phyloP scores from a whole-genome alignment of 1,140 invertebrate genomes.

The Lordiphosa clarofinis region DNA sequence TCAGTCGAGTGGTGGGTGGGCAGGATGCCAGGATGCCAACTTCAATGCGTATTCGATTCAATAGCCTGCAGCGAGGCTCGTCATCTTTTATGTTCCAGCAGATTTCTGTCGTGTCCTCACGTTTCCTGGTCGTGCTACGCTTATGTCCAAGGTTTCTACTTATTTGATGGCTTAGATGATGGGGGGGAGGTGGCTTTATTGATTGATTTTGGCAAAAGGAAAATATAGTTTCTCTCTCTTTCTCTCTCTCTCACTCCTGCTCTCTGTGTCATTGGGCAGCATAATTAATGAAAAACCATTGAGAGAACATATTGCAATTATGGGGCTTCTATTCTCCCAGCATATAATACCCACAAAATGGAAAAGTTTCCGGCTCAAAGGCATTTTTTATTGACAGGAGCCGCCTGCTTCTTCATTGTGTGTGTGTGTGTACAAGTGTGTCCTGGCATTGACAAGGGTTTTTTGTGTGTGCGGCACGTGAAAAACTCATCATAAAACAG shows the following conservation, averaged over 20 bases:
- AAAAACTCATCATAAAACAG: slow-evolving; percentile 65
- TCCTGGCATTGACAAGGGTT: slow-evolving; percentile 60
- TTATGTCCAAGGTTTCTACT: slow-evolving; percentile 45
- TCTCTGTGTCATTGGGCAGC: not conserved
- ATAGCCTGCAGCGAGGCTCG: slow-evolving; percentile 44
- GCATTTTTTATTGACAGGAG: slow-evolving; percentile 62
- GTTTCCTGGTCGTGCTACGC: slow-evolving; percentile 56
- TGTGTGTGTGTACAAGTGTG: slow-evolving; percentile 9
- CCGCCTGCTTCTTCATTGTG: slow-evolving; percentile 13
- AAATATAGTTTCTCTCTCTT: too few relatives aligned
- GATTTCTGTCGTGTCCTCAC: slow-evolving; percentile 69
- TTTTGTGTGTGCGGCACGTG: slow-evolving; percentile 45
- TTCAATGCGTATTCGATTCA: slow-evolving; percentile 63
- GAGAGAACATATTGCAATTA: too few relatives aligned
- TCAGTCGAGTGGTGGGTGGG: too few relatives aligned
- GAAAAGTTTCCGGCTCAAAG: slow-evolving; percentile 46
- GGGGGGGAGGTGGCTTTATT: slow-evolving; percentile 16
- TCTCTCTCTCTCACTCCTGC: too few relatives aligned
- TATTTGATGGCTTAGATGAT: slow-evolving; percentile 13
- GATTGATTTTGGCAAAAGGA: slow-evolving; percentile 29
- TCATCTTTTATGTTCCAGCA: slow-evolving; percentile 21
- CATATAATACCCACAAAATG: slow-evolving; percentile 16
- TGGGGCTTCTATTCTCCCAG: not conserved
- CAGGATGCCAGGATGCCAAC: slow-evolving; percentile 27
- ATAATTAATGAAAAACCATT: too few relatives aligned